Conservation (phyloP, 2,113 vertebrate genomes). For the Nibea albiflora region DNA sequence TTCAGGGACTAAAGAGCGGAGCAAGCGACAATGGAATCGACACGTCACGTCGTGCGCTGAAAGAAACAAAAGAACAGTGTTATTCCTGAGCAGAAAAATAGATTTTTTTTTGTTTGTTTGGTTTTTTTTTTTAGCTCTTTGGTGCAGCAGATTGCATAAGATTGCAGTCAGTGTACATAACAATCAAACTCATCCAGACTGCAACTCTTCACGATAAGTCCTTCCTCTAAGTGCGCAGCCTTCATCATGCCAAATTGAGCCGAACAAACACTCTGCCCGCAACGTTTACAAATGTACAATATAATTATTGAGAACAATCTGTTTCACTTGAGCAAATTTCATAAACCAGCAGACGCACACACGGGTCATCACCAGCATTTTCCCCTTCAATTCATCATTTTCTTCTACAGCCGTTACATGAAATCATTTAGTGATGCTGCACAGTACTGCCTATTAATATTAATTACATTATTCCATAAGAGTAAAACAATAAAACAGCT, state of each 20-base stretch:
- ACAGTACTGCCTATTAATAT: slow-evolving; percentile 10
- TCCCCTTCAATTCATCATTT: slow-evolving; percentile 54
- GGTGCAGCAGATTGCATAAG: background rate
- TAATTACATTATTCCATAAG: slow-evolving; percentile 21
- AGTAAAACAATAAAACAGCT: background rate
- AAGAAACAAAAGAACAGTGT: slow-evolving; percentile 43
- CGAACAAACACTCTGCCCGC: slow-evolving; percentile 13
- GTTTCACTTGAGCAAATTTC: slow-evolving; percentile 62
- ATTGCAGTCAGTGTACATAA: background rate
- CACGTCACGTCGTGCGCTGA: slow-evolving; percentile 42
- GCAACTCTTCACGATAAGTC: background rate
- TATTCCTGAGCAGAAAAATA: slow-evolving; percentile 19
- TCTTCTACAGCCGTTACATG: slow-evolving; percentile 3
- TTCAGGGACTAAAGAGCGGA: slow-evolving; percentile 15
- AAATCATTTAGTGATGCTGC: slow-evolving; percentile 20
- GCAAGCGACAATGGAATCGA: slow-evolving; percentile 8
- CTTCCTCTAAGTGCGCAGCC: slow-evolving; percentile 7
- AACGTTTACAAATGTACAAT: slow-evolving; percentile 50
- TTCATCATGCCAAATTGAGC: slow-evolving; percentile 29
- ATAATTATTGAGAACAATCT: slow-evolving; percentile 56
- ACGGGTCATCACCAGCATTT: slow-evolving; percentile 36
- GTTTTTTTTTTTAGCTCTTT: too few relatives aligned
- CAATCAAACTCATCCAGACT: slow-evolving; percentile 8
- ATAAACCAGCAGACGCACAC: slow-evolving; percentile 45
- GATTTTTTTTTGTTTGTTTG: background rate